These are phyloP conservation scores for Osedax fenrisi DNA, from an alignment of 2,888 invertebrate species.

Conservation along the genomic window DNA sequence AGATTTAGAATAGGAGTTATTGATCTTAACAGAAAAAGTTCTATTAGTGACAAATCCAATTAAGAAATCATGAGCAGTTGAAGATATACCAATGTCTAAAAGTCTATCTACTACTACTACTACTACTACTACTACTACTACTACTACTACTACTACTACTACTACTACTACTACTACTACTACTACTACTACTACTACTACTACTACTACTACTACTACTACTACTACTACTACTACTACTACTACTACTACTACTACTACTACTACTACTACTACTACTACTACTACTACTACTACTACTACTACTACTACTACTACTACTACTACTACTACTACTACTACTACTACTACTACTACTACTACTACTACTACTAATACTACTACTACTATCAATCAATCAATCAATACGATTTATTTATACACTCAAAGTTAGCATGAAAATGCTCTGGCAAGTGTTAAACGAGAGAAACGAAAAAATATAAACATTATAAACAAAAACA, in stretches of 20 bases:
- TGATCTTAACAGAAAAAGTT: too few species aligned
- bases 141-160: conserved; percentile 7
- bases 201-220: background rate
- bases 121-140: conserved; percentile 4
- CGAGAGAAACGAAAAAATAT: too few species aligned
- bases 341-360: background rate
- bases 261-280: background rate
- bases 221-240: background rate
- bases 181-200: background rate
- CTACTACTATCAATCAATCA: too few species aligned
- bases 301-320: background rate
- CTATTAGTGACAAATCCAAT: too few species aligned
- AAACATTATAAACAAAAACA: too few species aligned
- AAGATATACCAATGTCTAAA: too few species aligned
- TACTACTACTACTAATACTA: too few species aligned
- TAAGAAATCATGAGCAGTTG: too few species aligned
- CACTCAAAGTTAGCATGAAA: too few species aligned
- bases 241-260: background rate
- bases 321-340: background rate
- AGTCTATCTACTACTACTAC: background rate
- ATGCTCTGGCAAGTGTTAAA: too few species aligned
- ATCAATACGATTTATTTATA: too few species aligned
- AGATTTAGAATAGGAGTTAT: too few species aligned
- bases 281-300: background rate
- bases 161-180: background rate